phyloP scores from a whole-genome alignment of 1,140 invertebrate species.

The Planococcus citri region DNA sequence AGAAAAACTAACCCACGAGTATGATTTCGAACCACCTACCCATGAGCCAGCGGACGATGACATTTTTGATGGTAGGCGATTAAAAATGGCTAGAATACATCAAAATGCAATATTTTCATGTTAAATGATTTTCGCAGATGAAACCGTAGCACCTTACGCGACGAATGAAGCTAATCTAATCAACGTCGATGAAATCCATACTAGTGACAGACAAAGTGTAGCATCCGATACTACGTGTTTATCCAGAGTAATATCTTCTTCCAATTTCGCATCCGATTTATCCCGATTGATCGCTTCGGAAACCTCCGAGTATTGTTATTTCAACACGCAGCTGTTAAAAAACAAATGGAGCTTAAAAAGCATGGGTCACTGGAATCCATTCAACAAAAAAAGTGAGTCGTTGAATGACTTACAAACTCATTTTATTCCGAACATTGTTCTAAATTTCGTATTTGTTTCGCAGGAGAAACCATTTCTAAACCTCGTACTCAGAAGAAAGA shows the following conservation, averaged over 20 bases:
- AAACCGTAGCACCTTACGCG: background rate
- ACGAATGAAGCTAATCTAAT: no score
- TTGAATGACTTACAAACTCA: no score
- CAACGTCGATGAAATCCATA: no score
- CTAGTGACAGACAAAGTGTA: no score
- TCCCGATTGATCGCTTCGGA: background rate
- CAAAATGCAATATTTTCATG: no score
- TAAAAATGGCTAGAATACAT: no score
- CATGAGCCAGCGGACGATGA: background rate
- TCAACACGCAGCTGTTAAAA: background rate
- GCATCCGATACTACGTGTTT: no score
- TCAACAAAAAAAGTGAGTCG: background rate
- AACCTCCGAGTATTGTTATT: background rate
- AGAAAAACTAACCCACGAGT: background rate
- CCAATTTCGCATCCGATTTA: background rate
- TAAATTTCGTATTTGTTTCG: background rate
- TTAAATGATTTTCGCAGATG: background rate
- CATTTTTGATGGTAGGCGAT: background rate
- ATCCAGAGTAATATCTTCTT: no score
- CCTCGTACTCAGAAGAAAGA: slow-evolving; percentile 34
- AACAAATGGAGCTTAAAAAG: background rate
- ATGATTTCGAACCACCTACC: background rate
- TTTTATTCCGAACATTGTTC: no score
- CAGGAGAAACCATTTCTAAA: background rate
- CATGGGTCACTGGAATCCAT: background rate